Percentiles rank a stretch among this genome's conserved stretches.
These are phyloP conservation scores for Percina caprodes DNA, from an alignment of 2,113 vertebrate species.

Conservation along the genomic window DNA sequence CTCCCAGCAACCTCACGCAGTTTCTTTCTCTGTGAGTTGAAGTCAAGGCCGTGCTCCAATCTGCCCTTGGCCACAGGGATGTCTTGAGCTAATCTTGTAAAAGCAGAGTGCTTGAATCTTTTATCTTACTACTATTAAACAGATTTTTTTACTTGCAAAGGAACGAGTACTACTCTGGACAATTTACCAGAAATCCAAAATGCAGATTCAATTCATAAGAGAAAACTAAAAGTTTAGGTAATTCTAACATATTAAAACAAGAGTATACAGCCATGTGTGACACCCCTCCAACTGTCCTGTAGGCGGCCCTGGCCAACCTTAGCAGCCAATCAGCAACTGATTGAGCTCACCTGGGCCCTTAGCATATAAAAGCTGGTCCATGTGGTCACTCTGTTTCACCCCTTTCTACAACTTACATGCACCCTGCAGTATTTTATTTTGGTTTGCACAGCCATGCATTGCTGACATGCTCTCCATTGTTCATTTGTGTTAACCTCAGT, in stretches of 20 bases:
- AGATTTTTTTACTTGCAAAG: background rate
- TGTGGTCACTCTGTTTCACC: background rate
- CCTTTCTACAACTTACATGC: background rate
- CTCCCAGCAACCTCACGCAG: slow-evolving; percentile 45
- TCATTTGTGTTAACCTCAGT: background rate
- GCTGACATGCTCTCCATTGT: background rate
- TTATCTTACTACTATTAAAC: background rate
- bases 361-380: background rate
- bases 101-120: background rate
- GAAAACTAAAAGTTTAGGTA: background rate
- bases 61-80: slow-evolving; percentile 33
- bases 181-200: background rate
- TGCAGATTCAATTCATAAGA: background rate
- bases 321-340: background rate
- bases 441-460: too few relatives aligned
- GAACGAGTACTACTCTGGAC: background rate
- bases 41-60: slow-evolving; percentile 14
- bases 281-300: background rate
- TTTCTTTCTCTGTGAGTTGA: slow-evolving; percentile 17
- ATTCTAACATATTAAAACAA: background rate
- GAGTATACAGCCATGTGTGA: background rate
- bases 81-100: slow-evolving; percentile 24
- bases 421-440: background rate
- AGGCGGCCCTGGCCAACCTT: background rate
- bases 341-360: background rate